phyloP scores from a whole-genome alignment of 2,797 vertebrate species.

The Tadarida brasiliensis region DNA sequence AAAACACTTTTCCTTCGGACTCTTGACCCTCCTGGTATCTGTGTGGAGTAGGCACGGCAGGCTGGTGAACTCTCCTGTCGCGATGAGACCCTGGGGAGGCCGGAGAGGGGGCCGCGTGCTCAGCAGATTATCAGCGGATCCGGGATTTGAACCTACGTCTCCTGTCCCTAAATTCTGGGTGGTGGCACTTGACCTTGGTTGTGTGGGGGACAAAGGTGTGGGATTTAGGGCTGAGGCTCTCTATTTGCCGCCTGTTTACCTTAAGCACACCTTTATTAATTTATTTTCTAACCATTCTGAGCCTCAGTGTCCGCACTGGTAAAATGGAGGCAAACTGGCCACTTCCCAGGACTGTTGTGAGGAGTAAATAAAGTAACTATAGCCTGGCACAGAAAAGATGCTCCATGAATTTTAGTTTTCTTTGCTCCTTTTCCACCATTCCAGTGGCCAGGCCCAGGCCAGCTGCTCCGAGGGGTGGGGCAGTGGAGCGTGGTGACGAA shows the following conservation, averaged over 20 bases:
- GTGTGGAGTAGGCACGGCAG: background rate
- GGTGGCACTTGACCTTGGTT: background rate
- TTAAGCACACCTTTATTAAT: background rate
- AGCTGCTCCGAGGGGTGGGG: background rate
- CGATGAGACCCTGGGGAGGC: background rate
- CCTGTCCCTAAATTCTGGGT: background rate
- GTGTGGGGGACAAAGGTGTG: background rate
- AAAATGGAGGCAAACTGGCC: background rate
- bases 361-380: background rate
- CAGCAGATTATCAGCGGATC: background rate
- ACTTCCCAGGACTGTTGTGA: background rate
- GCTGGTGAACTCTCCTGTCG: background rate
- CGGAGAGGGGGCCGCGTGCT: background rate
- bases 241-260: background rate
- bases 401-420: background rate
- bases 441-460: rapidly evolving
- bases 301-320: background rate
- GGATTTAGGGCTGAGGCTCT: background rate
- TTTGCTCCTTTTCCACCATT: background rate
- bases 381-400: rapidly evolving
- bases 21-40: rapidly evolving
- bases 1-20: background rate
- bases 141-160: background rate
- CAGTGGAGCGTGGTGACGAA: background rate
- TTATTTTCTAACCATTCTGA: background rate